Base-by-base conservation (phyloP, 1,140 invertebrate species). In the Calliphora vicina region DNA sequence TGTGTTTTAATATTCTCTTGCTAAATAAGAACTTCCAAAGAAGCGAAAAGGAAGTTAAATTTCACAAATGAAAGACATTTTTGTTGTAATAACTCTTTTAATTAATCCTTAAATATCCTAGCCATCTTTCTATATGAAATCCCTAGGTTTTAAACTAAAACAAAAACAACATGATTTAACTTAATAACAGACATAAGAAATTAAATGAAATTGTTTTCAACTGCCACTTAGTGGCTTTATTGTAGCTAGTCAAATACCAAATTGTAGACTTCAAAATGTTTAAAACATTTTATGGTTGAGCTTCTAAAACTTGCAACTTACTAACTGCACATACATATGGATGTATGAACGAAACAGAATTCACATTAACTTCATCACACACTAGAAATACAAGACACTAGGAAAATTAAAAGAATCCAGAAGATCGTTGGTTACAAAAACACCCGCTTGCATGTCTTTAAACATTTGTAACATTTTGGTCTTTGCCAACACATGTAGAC, bases 381-480 rank as follows among this genome's bases (percentile, higher is more conserved):
- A 5, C 50, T 15, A 57, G 15, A 13, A 57, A 57, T 13, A 6
- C 5, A 57, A 57, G n/a, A 17, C n/a, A 67, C n/a, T 5, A 23
- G 20, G 61, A 67, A 17, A n/a, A 50, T n/a, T 50, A 17, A 50
- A 50, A 50, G 8, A 50, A 50, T 3, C 4, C 10, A 50, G 17
- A 50, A 23, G 20, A 67, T 67, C 17, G 5, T 57, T n/a, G n/a
- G n/a, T n/a, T 57, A 57, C 50, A 57, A 57, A 20, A 67, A 67
- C 61, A 67, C 61, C 61, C 61, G 61, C 61, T 67, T 67, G 61
- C 61, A 67, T 67, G 61, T 10, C 61, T 23, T 20, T 67, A 67
- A 67, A 67, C n/a, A 67, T 25, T 67, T 67, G 61, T 67, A 67
- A 67, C 45, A 50, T 50, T n/a, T n/a, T 67, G 61, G 61, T 67